Base-by-base conservation (phyloP, 2,113 vertebrate species). In the Rattus rattus region DNA sequence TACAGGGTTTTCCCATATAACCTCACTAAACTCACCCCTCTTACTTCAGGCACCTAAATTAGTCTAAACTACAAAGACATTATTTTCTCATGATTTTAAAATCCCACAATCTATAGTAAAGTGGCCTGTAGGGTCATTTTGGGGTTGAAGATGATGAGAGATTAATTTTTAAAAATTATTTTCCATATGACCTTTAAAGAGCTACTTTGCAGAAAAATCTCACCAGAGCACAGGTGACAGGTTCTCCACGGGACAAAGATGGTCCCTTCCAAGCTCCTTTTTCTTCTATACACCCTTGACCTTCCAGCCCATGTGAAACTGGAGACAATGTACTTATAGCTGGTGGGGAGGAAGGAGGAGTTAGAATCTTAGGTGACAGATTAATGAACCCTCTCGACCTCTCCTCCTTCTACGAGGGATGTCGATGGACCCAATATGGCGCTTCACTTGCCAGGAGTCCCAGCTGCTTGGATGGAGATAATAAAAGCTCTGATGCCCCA, bases 151-250 rank as follows among this genome's bases (percentile, higher is more conserved):
- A 77, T 43, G 8, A 94, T 28, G 6, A 43, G 11, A 81, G 39
- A 61, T 65, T 83, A 75, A 73, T 39, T 26, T 7, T 54, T 59
- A 20, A 33, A 43, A 49, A 4, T 28, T 65, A 77, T 90, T 90
- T 93, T 96, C 33, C n/a, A 87, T 88, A 73, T 92, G 47, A 96
- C 63, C 30, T 36, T 88, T 85, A 95, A 63, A 88, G 39, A 20
- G 54, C 81, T 47, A 43, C 19, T 52, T 13, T 47, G 33, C 17
- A 69, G 63, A 69, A 69, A 69, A 70, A 36, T 70, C 47, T 52
- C 65, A 70, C 20, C 33, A n/a, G 4, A 54, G 33, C 47, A 87
- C 7, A 12, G 12, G 65, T 8, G 12, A 9, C 47, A 5, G 2
- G 63, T 8, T 49, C 43, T 69, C 43, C 43, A 67, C 2, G 33